Evolutionary conservation across 2,888 invertebrate species (phyloP).

Genomic region (Conus canariensis): DNA sequence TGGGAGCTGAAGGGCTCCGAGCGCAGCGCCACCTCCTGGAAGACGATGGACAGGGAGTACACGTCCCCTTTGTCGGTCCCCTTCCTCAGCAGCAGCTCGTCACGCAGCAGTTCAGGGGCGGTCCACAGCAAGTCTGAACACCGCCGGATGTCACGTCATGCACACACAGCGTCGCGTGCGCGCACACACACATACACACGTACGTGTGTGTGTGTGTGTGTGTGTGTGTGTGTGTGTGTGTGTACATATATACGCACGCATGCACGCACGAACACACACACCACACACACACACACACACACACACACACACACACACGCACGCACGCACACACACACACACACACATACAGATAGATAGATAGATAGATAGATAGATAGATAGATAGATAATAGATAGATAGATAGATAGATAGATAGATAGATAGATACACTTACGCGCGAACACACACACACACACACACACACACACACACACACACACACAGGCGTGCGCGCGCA

Average conservation of each 20-base stretch:
- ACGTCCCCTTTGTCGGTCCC: slow-evolving; percentile 93
- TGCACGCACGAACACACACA: not conserved
- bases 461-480: too few species aligned
- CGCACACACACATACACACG: not conserved
- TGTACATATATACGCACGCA: too few species aligned
- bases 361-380: too few species aligned
- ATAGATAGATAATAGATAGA: too few species aligned
- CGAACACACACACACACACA: too few species aligned
- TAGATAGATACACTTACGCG: too few species aligned
- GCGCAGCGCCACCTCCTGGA: slow-evolving; percentile 96
- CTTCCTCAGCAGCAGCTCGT: slow-evolving; percentile 80
- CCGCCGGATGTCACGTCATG: too few species aligned
- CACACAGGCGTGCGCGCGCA: too few species aligned
- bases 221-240: too few species aligned
- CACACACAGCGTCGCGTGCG: too few species aligned
- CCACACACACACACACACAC: not conserved
- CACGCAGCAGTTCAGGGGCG: slow-evolving; percentile 91
- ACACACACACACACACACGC: not conserved
- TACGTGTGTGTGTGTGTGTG: too few species aligned
- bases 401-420: too few species aligned
- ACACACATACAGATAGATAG: not conserved
- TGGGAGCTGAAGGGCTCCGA: slow-evolving; percentile 97
- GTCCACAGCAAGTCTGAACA: slow-evolving; percentile 91
- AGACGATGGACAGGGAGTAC: slow-evolving; percentile 95
- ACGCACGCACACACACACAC: not conserved